Evolutionary conservation across 2,113 vertebrate genomes (phyloP), one percentile per base, ranked within the genome.

Genomic region (Camelus dromedarius): DNA sequence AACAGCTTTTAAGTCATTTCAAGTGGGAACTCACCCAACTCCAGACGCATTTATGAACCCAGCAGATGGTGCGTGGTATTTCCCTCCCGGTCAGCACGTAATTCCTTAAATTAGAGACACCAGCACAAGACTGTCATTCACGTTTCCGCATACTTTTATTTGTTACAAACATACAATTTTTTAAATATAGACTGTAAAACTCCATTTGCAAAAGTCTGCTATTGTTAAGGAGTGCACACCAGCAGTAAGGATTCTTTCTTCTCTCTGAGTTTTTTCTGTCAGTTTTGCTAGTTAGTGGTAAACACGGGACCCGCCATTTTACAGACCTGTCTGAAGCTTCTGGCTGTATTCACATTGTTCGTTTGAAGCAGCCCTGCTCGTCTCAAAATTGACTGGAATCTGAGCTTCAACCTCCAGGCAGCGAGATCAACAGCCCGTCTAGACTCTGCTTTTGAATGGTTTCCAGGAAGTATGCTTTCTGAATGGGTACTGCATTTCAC

Each of bases 131-230:
- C 88, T 97, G 97, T 98, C 98, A 98, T 98, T 98, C 98, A 98
- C 98, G 98, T 99, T 99, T 99, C 98, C 88, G 99, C 98, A 99
- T 99, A 99, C 98, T 99, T 99, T 99, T 99, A 99, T 99, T 99
- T 99, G 98, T 99, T 99, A 99, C 99, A 99, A 99, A 99, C 98
- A 99, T 99, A 99, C 99, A 99, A 98, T 99, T 99, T 98, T 98
- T 99, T 99, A 99, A 99, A 99, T 99, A 99, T 99, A 99, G 98
- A 99, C 99, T 99, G 99, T 99, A 99, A 99, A 99, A 99, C 98
- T 99, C 99, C 98, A 98, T 99, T 98, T 99, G 98, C 98, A 99
- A 99, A 99, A 99, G 98, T 98, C 98, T 98, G 98, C 98, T 99
- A 99, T 98, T 96, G 97, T 98, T 98, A 98, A 98, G 98, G 98